Evolutionary conservation across 1,140 invertebrate genomes (phyloP).

Genomic region (Trachymyrmex septentrionalis): DNA sequence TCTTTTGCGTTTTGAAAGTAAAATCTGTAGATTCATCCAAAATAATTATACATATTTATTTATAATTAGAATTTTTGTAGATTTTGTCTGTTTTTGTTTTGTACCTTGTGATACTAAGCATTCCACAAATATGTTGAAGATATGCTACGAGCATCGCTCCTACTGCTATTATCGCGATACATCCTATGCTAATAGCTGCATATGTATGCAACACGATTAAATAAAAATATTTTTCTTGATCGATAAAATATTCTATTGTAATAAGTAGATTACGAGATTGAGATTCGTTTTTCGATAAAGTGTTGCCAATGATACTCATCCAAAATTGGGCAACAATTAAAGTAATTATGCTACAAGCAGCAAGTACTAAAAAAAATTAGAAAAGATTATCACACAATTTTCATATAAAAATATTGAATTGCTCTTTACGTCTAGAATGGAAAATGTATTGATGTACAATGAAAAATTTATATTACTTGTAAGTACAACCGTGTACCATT

Average conservation of each 20-base stretch:
- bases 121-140: neutral
- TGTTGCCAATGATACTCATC: neutral
- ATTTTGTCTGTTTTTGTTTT: neutral
- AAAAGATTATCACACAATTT: neutral
- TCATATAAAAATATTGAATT: too few species aligned
- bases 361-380: neutral
- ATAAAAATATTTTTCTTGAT: too few species aligned
- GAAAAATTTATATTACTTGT: too few species aligned
- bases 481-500: too few species aligned
- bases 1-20: neutral
- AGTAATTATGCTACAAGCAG: neutral
- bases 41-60: neutral
- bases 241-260: too few species aligned
- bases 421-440: too few species aligned
- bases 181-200: too few species aligned
- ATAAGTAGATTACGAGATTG: too few species aligned
- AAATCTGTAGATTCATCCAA: neutral
- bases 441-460: too few species aligned
- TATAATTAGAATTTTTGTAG: neutral
- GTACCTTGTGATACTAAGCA: conserved; percentile 8
- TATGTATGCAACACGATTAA: too few species aligned
- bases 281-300: neutral
- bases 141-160: neutral
- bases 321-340: neutral
- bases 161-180: too few species aligned